These are phyloP conservation scores for Campylomormyrus numenius DNA, from an alignment of 2,113 vertebrate genomes.

Conservation along the genomic window DNA sequence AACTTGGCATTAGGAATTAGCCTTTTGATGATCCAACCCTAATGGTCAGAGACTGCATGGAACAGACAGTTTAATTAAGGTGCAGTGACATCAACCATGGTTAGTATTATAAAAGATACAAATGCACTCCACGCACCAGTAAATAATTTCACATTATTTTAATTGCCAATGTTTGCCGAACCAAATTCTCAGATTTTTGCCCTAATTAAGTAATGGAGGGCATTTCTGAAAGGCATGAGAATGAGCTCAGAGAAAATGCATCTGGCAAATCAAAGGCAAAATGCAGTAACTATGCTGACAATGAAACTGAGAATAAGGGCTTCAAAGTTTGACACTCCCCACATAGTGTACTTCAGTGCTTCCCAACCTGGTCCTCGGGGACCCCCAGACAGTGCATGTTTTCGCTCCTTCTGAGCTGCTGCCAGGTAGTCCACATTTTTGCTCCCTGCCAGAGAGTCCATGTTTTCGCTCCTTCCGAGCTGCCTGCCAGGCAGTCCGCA, in stretches of 20 bases:
- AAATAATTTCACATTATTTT: neutral
- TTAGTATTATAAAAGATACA: neutral
- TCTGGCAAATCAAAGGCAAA: neutral
- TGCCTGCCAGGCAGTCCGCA: too few species aligned
- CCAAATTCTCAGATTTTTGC: neutral
- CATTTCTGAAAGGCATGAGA: neutral
- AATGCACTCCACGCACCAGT: neutral
- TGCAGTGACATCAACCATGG: neutral
- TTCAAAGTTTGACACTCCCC: neutral
- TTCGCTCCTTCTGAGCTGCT: neutral
- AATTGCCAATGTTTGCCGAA: neutral
- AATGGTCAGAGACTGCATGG: neutral
- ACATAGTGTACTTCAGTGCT: neutral
- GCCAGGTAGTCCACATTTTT: too few species aligned
- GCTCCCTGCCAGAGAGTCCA: too few species aligned
- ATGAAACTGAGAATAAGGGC: neutral
- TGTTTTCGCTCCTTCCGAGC: too few species aligned
- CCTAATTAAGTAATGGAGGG: neutral
- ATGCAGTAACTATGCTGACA: neutral
- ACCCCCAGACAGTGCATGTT: neutral
- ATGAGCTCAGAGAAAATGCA: neutral
- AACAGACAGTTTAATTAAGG: neutral
- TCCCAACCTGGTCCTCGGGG: neutral
- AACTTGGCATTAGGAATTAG: neutral
- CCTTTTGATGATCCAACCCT: neutral